Base-by-base conservation (phyloP, 2,888 invertebrate species). In the Lycocerus yunnanus region DNA sequence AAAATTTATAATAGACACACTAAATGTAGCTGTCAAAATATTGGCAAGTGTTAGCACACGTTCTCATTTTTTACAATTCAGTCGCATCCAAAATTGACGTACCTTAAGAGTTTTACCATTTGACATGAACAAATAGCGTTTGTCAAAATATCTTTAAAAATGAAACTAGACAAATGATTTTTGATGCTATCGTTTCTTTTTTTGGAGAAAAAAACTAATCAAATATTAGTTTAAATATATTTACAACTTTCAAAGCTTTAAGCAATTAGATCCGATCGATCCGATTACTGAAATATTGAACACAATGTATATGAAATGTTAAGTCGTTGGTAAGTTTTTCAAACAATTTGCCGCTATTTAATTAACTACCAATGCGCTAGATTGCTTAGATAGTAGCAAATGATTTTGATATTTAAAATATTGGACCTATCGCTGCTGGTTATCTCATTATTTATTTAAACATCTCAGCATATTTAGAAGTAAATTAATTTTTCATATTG, bases 11-110 rank as follows among this genome's bases (percentile, higher is more conserved):
- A 69, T 69, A 63, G 69, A 69, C 69, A 69, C 43, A 27, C 63
- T 63, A 69, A 69, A 69, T 63, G 69, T 66, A 71, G 58, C 71
- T 71, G 66, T 71, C 71, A 71, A 71, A 71, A 71, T 71, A 71
- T 66, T 66, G 66, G 71, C 71, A 71, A 71, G 66, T 66, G 70
- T 43, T 68, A 69, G 69, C 65, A 21, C 66, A 58, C 58, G 70
- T 66, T 66, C 71, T 66, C 71, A 15, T 66, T 66, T 65, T 66
- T 58, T 58, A 5, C 60, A 65, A 65, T 66, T 66, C 58, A 66
- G 71, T 58, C 58, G 14, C 24, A 59, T 70, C 63, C 20, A 70
- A 24, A 21, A 66, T 71, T 66, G 71, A 66, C 71, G 59, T 66
- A 15, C 59, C 58, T 18, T 13, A 27, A 63, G 43, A 21, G 24